A percentile compares a stretch with the other conserved stretches of the same genome.
phyloP scores from a whole-genome alignment of 1,140 invertebrate species.

The Sesamia nonagrioides region DNA sequence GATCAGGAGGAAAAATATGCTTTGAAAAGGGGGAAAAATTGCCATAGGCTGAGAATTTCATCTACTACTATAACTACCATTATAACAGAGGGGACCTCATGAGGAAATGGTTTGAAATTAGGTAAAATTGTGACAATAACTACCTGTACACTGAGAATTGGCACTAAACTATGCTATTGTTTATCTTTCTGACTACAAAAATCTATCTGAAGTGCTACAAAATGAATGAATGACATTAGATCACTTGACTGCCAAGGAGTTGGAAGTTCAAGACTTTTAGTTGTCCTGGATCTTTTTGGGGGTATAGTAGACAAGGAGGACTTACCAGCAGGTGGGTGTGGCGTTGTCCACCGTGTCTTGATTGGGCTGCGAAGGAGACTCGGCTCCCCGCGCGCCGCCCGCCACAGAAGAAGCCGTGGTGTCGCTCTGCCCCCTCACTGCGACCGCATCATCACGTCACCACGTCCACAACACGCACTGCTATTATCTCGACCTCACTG shows the following conservation, averaged over 20 bases:
- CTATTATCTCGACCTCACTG: constrained; percentile 80
- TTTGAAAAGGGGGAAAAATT: background rate
- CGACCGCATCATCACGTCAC: constrained; percentile 78
- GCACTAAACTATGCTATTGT: background rate
- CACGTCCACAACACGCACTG: constrained; percentile 68
- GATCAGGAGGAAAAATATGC: constrained; percentile 4
- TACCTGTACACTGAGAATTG: background rate
- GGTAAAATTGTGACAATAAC: background rate
- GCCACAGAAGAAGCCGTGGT: constrained; percentile 86
- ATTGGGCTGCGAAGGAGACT: constrained; percentile 86
- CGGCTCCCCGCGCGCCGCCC: constrained; percentile 84
- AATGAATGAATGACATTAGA: constrained; percentile 10
- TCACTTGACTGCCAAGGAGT: constrained; percentile 8
- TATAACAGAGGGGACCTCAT: too few species aligned
- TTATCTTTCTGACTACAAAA: background rate
- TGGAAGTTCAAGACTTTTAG: constrained; percentile 3
- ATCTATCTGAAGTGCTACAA: background rate
- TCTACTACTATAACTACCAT: too few species aligned
- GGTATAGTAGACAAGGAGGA: constrained; percentile 29
- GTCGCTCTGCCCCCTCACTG: constrained; percentile 75
- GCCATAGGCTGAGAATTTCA: background rate
- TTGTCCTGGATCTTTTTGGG: background rate
- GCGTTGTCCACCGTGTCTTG: constrained; percentile 85
- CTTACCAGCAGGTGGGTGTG: constrained; percentile 85
- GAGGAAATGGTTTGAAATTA: background rate